phyloP scores from a whole-genome alignment of 2,888 invertebrate species.

The Kryphioiulus occultus region DNA sequence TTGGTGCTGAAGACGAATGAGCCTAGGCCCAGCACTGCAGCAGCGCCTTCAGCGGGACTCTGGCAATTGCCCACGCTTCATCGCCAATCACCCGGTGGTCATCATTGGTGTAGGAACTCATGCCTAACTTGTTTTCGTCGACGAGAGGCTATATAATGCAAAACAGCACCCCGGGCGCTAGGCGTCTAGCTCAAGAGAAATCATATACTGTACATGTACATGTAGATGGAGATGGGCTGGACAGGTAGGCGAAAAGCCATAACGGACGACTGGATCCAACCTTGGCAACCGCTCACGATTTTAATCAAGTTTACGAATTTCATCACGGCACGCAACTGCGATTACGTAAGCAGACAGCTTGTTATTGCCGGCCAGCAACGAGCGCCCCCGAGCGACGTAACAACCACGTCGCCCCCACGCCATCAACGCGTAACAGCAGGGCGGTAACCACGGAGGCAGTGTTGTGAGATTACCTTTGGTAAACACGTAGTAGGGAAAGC shows the following conservation, averaged over 20 bases:
- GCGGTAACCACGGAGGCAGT: not conserved
- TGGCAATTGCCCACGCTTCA: no score
- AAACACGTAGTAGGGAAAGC: no score
- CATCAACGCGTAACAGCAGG: no score
- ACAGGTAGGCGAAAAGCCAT: not conserved
- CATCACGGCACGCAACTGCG: not conserved
- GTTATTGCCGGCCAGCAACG: not conserved
- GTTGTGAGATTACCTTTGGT: no score
- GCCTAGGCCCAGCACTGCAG: no score
- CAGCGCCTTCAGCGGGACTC: no score
- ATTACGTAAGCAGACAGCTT: slow-evolving; percentile 11
- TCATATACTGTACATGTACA: no score
- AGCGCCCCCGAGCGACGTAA: not conserved
- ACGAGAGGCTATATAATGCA: not conserved
- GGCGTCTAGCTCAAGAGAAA: no score
- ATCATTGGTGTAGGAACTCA: no score
- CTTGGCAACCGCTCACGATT: slow-evolving; percentile 16
- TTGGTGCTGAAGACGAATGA: no score
- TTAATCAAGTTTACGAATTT: slow-evolving; percentile 4
- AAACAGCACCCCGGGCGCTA: not conserved
- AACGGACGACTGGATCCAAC: not conserved
- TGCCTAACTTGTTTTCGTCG: not conserved
- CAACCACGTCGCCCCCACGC: not conserved
- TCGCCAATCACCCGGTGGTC: no score
- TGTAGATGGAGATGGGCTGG: not conserved